Percentiles rank a stretch among this genome's conserved stretches.
Evolutionary conservation across 2,888 invertebrate species (phyloP).

Genomic region (Falcaria lacertinaria): DNA sequence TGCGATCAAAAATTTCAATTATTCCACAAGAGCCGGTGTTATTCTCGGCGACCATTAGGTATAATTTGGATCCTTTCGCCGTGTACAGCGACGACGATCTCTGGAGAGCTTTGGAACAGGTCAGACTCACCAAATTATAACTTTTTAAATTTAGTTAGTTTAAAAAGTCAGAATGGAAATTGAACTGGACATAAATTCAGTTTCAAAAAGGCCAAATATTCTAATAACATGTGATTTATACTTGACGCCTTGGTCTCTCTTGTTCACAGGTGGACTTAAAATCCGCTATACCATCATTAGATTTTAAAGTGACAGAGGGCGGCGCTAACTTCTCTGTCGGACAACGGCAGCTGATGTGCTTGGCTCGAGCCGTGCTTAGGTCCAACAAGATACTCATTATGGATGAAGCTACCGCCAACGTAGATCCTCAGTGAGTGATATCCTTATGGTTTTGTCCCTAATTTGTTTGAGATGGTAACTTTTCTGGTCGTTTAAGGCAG

Average conservation of each 20-base stretch:
- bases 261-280: conserved; percentile 84
- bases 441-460: neutral
- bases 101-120: conserved; percentile 87
- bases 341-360: conserved; percentile 92
- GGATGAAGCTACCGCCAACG: conserved; percentile 96
- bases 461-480: too few relatives aligned
- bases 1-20: conserved; percentile 82
- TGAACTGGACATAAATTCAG: too few relatives aligned
- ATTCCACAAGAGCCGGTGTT: conserved; percentile 91
- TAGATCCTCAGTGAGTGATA: conserved; percentile 86
- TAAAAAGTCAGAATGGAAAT: neutral
- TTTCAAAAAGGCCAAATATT: too few relatives aligned
- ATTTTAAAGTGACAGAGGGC: conserved; percentile 85
- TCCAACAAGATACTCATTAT: conserved; percentile 91
- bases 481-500: too few relatives aligned
- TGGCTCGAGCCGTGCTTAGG: conserved; percentile 92
- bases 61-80: conserved; percentile 88
- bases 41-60: conserved; percentile 83
- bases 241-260: neutral
- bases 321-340: conserved; percentile 93
- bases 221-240: conserved; percentile 10
- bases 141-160: neutral
- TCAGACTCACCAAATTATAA: conserved; percentile 36
- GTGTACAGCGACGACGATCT: conserved; percentile 83
- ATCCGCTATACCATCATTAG: conserved; percentile 82